Evolutionary conservation across 2,113 vertebrate species (phyloP).

Genomic region (Hiodon alosoides): DNA sequence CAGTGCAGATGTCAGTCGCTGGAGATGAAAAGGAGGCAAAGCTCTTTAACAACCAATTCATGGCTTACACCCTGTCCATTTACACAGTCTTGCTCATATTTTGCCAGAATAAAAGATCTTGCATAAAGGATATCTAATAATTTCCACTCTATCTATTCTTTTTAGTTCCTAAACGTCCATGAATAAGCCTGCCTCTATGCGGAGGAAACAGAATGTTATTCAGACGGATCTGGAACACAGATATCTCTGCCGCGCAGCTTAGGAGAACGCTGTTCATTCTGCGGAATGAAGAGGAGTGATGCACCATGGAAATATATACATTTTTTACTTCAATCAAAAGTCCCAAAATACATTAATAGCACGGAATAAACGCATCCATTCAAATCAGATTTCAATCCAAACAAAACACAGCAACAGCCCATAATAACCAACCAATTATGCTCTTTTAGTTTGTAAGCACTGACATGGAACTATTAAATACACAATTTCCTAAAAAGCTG

Average conservation of each 20-base stretch:
- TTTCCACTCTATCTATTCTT: conserved; percentile 4
- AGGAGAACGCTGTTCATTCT: background rate
- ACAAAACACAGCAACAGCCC: background rate
- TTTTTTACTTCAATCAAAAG: conserved; percentile 5
- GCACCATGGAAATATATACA: background rate
- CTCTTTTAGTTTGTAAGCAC: no score
- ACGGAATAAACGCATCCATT: background rate
- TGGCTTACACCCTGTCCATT: conserved; percentile 19
- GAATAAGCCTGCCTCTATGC: background rate
- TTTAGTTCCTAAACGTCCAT: conserved; percentile 4
- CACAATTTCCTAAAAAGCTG: no score
- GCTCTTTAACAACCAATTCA: conserved; percentile 21
- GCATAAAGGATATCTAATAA: conserved; percentile 9
- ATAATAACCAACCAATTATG: no score
- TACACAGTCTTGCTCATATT: conserved; percentile 28
- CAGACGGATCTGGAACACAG: conserved; percentile 10
- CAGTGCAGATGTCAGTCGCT: conserved; percentile 3
- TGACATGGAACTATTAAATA: no score
- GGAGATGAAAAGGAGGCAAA: background rate
- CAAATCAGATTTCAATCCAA: background rate
- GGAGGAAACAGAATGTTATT: background rate
- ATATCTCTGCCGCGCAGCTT: background rate
- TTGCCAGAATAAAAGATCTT: conserved; percentile 18
- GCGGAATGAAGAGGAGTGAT: background rate
- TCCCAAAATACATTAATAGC: conserved; percentile 6